phyloP scores from a whole-genome alignment of 2,797 vertebrate genomes.

The Enteromius thamalakanensis region DNA sequence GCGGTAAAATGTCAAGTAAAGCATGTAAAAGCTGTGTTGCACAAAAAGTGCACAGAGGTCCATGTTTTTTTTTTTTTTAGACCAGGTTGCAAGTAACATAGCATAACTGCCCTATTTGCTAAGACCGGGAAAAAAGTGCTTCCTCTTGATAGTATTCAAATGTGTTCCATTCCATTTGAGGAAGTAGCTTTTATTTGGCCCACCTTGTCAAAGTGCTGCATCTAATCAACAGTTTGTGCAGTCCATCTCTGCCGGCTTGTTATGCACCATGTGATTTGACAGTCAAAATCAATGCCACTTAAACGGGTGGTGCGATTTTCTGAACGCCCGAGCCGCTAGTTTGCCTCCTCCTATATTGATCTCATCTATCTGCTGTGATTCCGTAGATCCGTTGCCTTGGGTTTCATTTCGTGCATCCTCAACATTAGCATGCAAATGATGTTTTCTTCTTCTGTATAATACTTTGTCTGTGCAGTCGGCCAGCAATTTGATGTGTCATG shows the following conservation, averaged over 20 bases:
- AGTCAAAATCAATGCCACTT: constrained; percentile 73
- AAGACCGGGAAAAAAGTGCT: not conserved
- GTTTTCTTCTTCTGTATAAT: constrained; percentile 14
- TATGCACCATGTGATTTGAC: constrained; percentile 66
- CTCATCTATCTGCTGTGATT: constrained; percentile 55
- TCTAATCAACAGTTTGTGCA: constrained; percentile 67
- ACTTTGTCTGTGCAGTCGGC: not conserved
- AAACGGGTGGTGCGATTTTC: constrained; percentile 62
- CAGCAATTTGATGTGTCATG: not conserved
- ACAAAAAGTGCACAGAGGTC: too few relatives aligned
- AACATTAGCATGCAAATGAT: constrained; percentile 13
- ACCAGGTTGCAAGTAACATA: not conserved
- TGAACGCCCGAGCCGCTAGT: constrained; percentile 42
- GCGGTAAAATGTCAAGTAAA: too few relatives aligned
- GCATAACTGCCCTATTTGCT: not conserved
- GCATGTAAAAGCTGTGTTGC: too few relatives aligned
- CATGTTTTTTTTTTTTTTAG: too few relatives aligned
- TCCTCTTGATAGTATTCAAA: constrained; percentile 62
- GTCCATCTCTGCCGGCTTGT: constrained; percentile 59
- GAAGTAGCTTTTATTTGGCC: constrained; percentile 64
- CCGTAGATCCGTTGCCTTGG: constrained; percentile 6
- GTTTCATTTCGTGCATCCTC: not conserved
- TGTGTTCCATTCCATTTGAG: constrained; percentile 62
- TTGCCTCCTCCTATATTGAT: constrained; percentile 66
- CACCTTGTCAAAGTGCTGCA: constrained; percentile 59